Evolutionary conservation across 2,797 vertebrate species (phyloP), one percentile per base, ranked within the genome.

Genomic region (Enteromius paludinosus): DNA sequence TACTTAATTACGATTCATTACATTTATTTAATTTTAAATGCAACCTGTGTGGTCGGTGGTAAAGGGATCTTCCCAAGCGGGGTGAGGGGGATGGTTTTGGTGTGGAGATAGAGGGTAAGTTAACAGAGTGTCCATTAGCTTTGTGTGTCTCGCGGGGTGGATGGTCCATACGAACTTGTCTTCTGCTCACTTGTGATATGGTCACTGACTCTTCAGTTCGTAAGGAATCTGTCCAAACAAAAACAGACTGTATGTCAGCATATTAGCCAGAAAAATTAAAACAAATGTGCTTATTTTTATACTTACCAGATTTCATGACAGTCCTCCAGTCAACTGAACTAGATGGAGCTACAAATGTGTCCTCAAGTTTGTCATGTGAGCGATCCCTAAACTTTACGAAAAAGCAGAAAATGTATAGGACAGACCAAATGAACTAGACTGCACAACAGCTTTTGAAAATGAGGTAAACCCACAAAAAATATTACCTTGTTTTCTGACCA

Each of bases 121-220:
- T 91, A 72, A 90, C 80, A 0, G 94, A 91, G 83, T 96, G 94
- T 12, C 95, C 95, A 49, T 96, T 96, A 64, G 93, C 92, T 92
- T 95, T 95, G 84, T 92, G 89, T 8, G 86, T 83, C 79, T 95
- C 93, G 0, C 91, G 90, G 74, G 90, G 89, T 38, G 83, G 41
- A 76, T 90, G 72, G 85, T 84, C 92, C 90, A 92, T 89, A 75
- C 89, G 93, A 72, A 88, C 88, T 85, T 94, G 92, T 62, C 91
- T 89, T 66, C 92, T 92, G 82, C 89, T 92, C 17, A 89, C 89
- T 89, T 93, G 93, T 14, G 89, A 92, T 86, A 91, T 90, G 15
- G 88, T 84, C 10, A 87, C n/a, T 0, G 88, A 88, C 41, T 89
- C 90, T 59, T 95, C 93, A 43, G 78, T 92, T 49, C 88, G 89